Evolutionary conservation across 2,888 invertebrate species (phyloP).

Genomic region (Agrotis puta): DNA sequence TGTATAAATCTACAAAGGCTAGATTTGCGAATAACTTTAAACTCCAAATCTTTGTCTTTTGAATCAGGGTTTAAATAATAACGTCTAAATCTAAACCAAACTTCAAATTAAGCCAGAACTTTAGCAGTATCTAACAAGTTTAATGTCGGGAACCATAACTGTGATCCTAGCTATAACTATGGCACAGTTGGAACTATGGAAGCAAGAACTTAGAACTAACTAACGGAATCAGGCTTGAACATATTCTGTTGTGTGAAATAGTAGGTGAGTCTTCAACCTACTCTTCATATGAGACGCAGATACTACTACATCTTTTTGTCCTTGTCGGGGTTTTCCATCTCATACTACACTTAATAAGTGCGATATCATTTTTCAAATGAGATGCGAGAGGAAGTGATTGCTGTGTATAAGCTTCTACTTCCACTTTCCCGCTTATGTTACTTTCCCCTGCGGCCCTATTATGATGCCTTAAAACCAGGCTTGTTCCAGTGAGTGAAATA

Average conservation of each 20-base stretch:
- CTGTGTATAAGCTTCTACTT: no score
- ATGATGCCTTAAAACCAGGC: no score
- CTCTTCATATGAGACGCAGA: background rate
- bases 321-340: background rate
- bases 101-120: constrained; percentile 12
- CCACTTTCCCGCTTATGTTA: no score
- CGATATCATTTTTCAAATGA: no score
- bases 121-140: constrained; percentile 22
- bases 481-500: no score
- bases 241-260: background rate
- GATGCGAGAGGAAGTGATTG: no score
- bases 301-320: no score
- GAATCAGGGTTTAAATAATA: background rate
- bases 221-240: background rate
- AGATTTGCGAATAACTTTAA: no score
- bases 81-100: constrained; percentile 12
- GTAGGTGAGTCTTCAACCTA: background rate
- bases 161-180: constrained; percentile 23
- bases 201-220: constrained; percentile 36
- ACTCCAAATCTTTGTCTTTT: background rate
- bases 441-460: no score
- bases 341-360: background rate
- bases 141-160: constrained; percentile 17
- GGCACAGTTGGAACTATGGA: constrained; percentile 13
- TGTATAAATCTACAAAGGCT: no score